Evolutionary conservation across 1,140 invertebrate genomes (phyloP).

Genomic region (Charaxes varanes): DNA sequence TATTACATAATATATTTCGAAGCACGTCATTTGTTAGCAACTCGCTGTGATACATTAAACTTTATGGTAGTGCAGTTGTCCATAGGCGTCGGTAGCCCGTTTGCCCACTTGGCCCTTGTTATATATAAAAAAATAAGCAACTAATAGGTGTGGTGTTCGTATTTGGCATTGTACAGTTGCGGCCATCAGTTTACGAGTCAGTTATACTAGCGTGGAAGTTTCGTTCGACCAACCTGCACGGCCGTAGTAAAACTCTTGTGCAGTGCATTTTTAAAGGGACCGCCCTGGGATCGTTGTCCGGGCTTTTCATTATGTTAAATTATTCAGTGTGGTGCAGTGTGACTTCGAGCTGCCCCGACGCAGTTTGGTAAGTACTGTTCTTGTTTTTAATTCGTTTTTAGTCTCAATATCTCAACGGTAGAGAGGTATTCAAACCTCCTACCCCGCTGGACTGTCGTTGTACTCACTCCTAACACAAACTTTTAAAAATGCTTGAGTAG

Average conservation of each 20-base stretch:
- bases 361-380: conserved; percentile 42
- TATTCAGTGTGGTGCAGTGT: conserved; percentile 62
- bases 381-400: conserved; percentile 21
- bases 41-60: no score
- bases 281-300: conserved; percentile 45
- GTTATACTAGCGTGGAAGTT: conserved; percentile 45
- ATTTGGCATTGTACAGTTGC: conserved; percentile 21
- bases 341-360: conserved; percentile 26
- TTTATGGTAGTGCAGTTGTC: no score
- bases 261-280: conserved; percentile 69
- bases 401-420: no score
- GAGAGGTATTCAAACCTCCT: no score
- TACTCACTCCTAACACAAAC: no score
- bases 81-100: no score
- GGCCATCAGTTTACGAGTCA: conserved; percentile 55
- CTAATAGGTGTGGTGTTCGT: conserved; percentile 5
- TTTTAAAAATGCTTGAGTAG: no score
- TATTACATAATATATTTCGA: no score
- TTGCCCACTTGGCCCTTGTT: no score
- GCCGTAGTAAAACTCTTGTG: conserved; percentile 56
- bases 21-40: no score
- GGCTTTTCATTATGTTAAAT: conserved; percentile 68
- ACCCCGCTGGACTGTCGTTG: no score
- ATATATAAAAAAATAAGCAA: no score
- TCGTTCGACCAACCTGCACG: conserved; percentile 56